Conservation (phyloP, 2,888 invertebrate species). For the Mythimna loreyi region DNA sequence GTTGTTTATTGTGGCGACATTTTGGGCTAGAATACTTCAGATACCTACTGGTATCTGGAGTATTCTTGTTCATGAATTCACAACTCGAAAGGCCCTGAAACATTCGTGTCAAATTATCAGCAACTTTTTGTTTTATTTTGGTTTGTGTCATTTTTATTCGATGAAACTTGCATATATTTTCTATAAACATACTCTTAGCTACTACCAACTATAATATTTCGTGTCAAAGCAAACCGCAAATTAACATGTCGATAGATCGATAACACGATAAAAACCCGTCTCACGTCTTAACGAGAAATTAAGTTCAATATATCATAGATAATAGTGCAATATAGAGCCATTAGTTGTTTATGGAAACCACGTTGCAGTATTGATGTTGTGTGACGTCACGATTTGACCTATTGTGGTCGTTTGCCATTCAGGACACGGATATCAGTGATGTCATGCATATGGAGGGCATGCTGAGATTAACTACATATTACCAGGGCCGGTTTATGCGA, state of each 20-base stretch:
- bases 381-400: constrained; percentile 62
- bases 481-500: background rate
- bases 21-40: too few species aligned
- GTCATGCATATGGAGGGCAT: constrained; percentile 51
- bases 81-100: too few species aligned
- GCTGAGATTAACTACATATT: constrained; percentile 29
- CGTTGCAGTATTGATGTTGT: constrained; percentile 46
- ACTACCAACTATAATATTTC: too few species aligned
- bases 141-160: too few species aligned
- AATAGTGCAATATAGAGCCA: constrained; percentile 21
- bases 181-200: too few species aligned
- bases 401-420: constrained; percentile 54
- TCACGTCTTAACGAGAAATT: constrained; percentile 15
- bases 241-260: constrained; percentile 11
- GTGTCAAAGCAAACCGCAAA: constrained; percentile 1
- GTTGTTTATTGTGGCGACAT: too few species aligned
- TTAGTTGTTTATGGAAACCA: constrained; percentile 8
- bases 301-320: constrained; percentile 39
- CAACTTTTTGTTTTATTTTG: too few species aligned
- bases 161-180: too few species aligned
- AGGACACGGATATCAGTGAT: constrained; percentile 53
- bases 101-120: too few species aligned
- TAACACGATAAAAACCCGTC: constrained; percentile 19
- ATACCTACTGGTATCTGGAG: too few species aligned
- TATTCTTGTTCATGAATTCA: too few species aligned